phyloP scores from a whole-genome alignment of 2,113 vertebrate species.

The Odontesthes bonariensis region DNA sequence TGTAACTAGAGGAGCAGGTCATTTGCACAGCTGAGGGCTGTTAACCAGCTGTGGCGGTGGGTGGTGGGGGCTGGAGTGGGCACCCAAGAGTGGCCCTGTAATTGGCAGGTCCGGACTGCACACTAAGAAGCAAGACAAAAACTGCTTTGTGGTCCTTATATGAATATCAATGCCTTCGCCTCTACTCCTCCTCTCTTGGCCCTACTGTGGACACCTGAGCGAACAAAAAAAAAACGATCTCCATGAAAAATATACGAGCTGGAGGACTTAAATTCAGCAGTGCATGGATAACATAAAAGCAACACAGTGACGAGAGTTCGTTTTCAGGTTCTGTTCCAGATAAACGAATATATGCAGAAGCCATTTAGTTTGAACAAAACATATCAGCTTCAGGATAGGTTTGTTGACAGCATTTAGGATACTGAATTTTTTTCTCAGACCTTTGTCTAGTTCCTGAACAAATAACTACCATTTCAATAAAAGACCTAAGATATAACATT shows the following conservation, averaged over 20 bases:
- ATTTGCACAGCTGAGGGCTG: constrained; percentile 34
- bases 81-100: constrained; percentile 35
- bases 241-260: constrained; percentile 45
- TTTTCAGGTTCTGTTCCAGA: constrained; percentile 3
- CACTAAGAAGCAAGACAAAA: constrained; percentile 70
- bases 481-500: not conserved
- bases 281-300: constrained; percentile 4
- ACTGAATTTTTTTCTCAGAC: not conserved
- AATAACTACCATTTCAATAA: too few species aligned
- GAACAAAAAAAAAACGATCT: constrained; percentile 65
- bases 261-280: not conserved
- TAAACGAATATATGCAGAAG: not conserved
- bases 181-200: constrained; percentile 55
- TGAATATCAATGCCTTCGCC: constrained; percentile 68
- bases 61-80: constrained; percentile 11
- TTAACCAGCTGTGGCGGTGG: constrained; percentile 19
- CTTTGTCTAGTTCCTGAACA: too few species aligned
- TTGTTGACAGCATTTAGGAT: not conserved
- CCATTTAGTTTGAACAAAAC: constrained; percentile 13
- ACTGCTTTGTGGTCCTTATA: constrained; percentile 70
- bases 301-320: not conserved
- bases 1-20: constrained; percentile 3
- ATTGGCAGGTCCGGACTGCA: constrained; percentile 54
- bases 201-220: constrained; percentile 41
- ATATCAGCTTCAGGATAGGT: not conserved